phyloP scores from a whole-genome alignment of 2,888 invertebrate genomes.

The Anthophora plumipes region DNA sequence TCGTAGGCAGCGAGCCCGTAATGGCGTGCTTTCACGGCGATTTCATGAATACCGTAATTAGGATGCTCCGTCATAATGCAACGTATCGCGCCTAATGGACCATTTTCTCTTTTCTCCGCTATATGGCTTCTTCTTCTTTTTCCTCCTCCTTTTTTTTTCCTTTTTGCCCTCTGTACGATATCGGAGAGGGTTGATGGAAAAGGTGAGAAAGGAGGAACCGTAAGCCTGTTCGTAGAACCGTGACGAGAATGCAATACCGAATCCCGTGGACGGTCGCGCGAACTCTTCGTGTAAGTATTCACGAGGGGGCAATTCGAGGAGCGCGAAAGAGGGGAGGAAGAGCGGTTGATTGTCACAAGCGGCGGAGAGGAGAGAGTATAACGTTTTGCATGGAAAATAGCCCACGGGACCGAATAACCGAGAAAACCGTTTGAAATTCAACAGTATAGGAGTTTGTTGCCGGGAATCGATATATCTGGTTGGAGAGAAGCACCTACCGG shows the following conservation, averaged over 20 bases:
- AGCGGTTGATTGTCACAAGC: too few species aligned
- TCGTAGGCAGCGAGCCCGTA: background rate
- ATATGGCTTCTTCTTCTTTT: background rate
- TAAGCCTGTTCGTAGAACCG: background rate
- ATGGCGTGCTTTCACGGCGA: background rate
- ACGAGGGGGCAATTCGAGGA: too few species aligned
- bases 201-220: background rate
- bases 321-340: too few species aligned
- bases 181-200: background rate
- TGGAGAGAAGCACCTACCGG: background rate
- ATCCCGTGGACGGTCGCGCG: conserved; percentile 24
- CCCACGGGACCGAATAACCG: conserved; percentile 57
- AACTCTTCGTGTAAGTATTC: too few species aligned
- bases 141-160: too few species aligned
- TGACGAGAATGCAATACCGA: conserved; percentile 5
- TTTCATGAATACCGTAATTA: conserved; percentile 18
- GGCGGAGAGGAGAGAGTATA: conserved; percentile 29
- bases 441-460: conserved; percentile 11
- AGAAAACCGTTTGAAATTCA: conserved; percentile 47
- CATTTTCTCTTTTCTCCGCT: background rate
- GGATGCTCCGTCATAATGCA: background rate
- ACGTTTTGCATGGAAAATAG: conserved; percentile 59
- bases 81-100: conserved; percentile 13
- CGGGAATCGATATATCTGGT: conserved; percentile 34
- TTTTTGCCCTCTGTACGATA: too few species aligned